Base-by-base conservation (phyloP, 2,113 vertebrate genomes). In the Lanius collurio region DNA sequence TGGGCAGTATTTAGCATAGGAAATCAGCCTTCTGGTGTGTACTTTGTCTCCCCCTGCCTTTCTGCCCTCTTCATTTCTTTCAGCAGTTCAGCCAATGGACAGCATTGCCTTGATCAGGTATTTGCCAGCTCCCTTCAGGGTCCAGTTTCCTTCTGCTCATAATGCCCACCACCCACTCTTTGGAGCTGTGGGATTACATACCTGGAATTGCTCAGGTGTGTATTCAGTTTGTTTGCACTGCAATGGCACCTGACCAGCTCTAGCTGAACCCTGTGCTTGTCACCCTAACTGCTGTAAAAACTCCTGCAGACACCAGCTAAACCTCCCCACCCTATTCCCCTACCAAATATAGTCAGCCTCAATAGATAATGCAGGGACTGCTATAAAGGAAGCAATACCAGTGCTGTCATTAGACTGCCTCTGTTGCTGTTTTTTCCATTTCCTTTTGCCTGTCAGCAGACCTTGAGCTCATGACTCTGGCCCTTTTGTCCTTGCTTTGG, bases 41-140 rank as follows among this genome's bases (percentile, higher is more conserved):
- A 78, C 91, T 95, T 87, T 94, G 80, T 94, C 94, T 95, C 87
- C 77, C 93, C 49, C 91, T 95, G 74, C 69, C 81, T 93, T 92
- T 78, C 77, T 89, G 44, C 87, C 76, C 35, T 86, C 78, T 76
- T 42, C 16, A 23, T 65, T 82, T 69, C 68, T 71, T 74, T 37
- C 60, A 70, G 33, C 59, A 64, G 56, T 71, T 83, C 56, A 59
- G 47, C 42, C n/a, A 11, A 15, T 17, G 47, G 64, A 59, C 63
- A 83, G 7, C 42, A 12, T 39, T 49, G 46, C 49, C 10, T 33
- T 9, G 10, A 22, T 47, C 13, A 41, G 10, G 47, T 84, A 24
- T 82, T 85, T 81, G 74, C 47, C 80, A 83, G 9, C 10, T 71
- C 19, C 50, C 55, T 92, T 49, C 56, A 79, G 15, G 19, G 49